Percentiles rank a stretch among this genome's conserved stretches.
phyloP scores from a whole-genome alignment of 2,888 invertebrate species.

The Hirudinaria manillensis region DNA sequence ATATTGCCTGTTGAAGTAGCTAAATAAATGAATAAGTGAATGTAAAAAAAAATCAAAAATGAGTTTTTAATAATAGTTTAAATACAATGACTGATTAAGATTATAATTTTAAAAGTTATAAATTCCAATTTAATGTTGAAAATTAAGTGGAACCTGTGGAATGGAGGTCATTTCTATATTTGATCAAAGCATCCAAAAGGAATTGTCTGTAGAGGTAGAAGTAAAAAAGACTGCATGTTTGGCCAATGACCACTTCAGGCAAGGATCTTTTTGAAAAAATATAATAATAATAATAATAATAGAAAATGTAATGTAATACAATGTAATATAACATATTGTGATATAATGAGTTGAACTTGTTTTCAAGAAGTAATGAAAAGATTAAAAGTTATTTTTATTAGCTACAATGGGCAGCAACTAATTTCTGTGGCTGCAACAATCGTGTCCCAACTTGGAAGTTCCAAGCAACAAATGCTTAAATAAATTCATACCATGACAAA shows the following conservation, averaged over 20 bases:
- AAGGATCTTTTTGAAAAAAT: neutral
- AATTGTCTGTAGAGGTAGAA: constrained; percentile 2
- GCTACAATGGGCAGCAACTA: neutral
- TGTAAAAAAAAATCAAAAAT: neutral
- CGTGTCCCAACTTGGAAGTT: neutral
- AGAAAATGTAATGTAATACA: too few relatives aligned
- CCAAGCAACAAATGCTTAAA: neutral
- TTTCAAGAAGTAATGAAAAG: neutral
- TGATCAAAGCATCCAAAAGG: neutral
- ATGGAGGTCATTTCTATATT: constrained; percentile 3
- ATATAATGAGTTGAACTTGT: too few relatives aligned
- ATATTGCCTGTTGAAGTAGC: too few relatives aligned
- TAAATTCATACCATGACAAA: too few relatives aligned
- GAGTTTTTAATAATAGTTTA: too few relatives aligned
- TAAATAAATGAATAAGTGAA: neutral
- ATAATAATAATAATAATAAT: too few relatives aligned
- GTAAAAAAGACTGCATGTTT: neutral
- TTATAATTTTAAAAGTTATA: too few relatives aligned
- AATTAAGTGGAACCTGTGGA: constrained; percentile 5
- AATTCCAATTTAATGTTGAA: neutral
- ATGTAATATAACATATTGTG: too few relatives aligned
- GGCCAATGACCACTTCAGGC: constrained; percentile 11
- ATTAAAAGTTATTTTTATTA: neutral
- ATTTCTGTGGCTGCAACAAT: neutral
- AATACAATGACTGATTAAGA: too few relatives aligned